phyloP scores from a whole-genome alignment of 2,797 vertebrate species.

The Sorex maritimensis region DNA sequence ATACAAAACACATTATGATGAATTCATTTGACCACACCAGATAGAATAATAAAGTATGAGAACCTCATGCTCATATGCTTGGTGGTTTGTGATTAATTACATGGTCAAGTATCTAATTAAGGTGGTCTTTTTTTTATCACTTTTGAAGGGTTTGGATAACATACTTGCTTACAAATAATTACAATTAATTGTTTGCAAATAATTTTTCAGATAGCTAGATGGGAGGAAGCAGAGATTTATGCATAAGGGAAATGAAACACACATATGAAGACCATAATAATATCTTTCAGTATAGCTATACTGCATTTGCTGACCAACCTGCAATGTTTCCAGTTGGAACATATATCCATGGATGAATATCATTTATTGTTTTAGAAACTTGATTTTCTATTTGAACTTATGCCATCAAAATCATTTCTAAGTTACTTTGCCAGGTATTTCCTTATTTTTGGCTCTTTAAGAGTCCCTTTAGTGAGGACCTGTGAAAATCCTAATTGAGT shows the following conservation, averaged over 20 bases:
- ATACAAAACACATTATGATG: not conserved
- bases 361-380: not conserved
- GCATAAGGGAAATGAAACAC: not conserved
- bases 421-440: not conserved
- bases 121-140: constrained; percentile 11
- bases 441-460: not conserved
- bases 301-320: not conserved
- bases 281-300: not conserved
- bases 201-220: constrained; percentile 16
- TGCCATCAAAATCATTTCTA: not conserved
- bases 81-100: constrained; percentile 8
- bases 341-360: not conserved
- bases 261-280: not conserved
- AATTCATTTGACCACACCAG: constrained; percentile 33
- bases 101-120: not conserved
- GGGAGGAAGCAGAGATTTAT: constrained; percentile 8
- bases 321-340: not conserved
- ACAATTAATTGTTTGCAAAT: too few relatives aligned
- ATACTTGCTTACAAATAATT: not conserved
- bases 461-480: not conserved
- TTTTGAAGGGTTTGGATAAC: not conserved
- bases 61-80: not conserved
- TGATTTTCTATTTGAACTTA: constrained; percentile 1
- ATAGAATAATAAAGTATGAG: not conserved
- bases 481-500: constrained; percentile 43